phyloP scores from a whole-genome alignment of 2,113 vertebrate species.

The Dermatemys mawii region DNA sequence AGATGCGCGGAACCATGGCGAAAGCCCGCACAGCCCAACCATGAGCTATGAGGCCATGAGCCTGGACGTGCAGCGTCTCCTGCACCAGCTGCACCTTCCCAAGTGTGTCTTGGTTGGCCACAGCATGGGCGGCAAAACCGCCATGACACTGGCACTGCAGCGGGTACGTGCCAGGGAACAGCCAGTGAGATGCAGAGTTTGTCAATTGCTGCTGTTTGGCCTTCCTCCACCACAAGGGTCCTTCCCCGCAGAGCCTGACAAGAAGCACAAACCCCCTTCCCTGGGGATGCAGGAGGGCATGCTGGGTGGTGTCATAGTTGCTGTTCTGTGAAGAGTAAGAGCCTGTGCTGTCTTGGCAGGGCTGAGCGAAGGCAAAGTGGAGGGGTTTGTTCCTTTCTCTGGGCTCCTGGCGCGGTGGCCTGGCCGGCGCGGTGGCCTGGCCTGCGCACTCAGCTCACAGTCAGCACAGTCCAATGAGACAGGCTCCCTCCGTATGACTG shows the following conservation, averaged over 20 bases:
- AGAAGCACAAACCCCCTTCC: not conserved
- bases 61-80: slow-evolving; percentile 85
- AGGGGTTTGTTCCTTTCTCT: not conserved
- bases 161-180: slow-evolving; percentile 75
- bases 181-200: not conserved
- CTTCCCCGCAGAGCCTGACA: not conserved
- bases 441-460: no score
- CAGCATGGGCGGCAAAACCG: slow-evolving; percentile 98
- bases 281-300: not conserved
- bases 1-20: slow-evolving; percentile 95
- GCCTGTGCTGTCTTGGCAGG: not conserved
- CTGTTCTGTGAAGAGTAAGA: not conserved
- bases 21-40: slow-evolving; percentile 85
- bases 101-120: slow-evolving; percentile 92
- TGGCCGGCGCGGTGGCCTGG: not conserved
- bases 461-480: not conserved
- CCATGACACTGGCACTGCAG: slow-evolving; percentile 89
- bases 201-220: not conserved
- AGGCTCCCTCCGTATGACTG: not conserved
- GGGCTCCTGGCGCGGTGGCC: not conserved
- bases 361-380: not conserved
- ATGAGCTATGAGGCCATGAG: slow-evolving; percentile 92
- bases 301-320: not conserved
- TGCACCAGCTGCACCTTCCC: slow-evolving; percentile 82
- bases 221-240: not conserved